Conservation (phyloP, 92 coral and sea anemone genomes). For the Paramuricea clavata region DNA sequence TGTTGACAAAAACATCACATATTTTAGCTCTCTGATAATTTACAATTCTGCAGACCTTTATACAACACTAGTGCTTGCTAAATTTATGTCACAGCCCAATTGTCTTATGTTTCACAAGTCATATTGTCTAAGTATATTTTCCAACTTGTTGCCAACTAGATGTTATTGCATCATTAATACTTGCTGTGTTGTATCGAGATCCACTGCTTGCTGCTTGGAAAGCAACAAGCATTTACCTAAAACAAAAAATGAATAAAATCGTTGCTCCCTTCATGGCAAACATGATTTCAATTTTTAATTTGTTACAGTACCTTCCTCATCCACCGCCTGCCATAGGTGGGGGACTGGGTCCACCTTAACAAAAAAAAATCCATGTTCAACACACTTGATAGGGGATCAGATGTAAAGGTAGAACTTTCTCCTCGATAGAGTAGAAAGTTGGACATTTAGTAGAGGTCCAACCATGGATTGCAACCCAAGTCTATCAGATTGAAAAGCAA, state of each 20-base stretch:
- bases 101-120: neutral
- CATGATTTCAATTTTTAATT: too few relatives aligned
- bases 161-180: neutral
- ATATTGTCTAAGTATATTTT: neutral
- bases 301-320: conserved; percentile 91
- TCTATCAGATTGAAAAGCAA: too few relatives aligned
- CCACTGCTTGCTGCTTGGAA: conserved; percentile 5
- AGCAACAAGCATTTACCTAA: conserved; percentile 91
- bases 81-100: neutral
- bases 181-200: conserved; percentile 11
- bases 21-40: neutral
- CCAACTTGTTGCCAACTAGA: neutral
- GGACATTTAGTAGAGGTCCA: neutral
- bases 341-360: conserved; percentile 58
- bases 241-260: neutral
- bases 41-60: neutral
- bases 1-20: neutral
- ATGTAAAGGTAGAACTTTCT: too few relatives aligned
- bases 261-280: neutral
- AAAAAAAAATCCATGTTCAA: neutral
- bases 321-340: conserved; percentile 98
- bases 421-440: too few relatives aligned
- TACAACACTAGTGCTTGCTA: conserved; percentile 8
- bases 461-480: too few relatives aligned
- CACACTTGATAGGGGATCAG: too few relatives aligned